Evolutionary conservation across 2,113 vertebrate genomes (phyloP).

Genomic region (Platysternon megacephalum): DNA sequence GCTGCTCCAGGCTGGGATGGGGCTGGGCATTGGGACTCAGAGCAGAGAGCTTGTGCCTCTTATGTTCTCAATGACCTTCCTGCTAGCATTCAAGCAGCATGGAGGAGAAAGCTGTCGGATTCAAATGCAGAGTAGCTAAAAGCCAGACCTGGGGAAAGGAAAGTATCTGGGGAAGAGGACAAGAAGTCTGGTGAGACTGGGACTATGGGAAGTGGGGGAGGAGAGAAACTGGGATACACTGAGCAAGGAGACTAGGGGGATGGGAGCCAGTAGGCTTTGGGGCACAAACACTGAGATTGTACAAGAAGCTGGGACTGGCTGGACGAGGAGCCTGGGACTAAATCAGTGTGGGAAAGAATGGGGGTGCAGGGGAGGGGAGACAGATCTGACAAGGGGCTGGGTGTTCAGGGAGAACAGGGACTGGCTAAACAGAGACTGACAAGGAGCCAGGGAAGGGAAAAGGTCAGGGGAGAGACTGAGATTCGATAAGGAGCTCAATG

Average conservation of each 20-base stretch:
- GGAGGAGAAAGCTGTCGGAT: no score
- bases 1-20: no score
- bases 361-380: neutral
- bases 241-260: neutral
- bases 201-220: neutral
- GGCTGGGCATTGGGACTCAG: no score
- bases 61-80: no score
- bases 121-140: no score
- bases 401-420: neutral
- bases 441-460: neutral
- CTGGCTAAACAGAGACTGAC: neutral
- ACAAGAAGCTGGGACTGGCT: no score
- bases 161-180: neutral
- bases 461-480: neutral
- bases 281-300: neutral
- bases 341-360: neutral
- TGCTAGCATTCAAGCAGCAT: no score
- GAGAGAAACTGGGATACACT: neutral
- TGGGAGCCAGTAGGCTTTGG: neutral
- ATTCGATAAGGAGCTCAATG: neutral
- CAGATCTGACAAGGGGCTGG: neutral
- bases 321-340: no score
- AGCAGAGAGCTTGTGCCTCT: no score
- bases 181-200: neutral
- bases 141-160: neutral